These are phyloP conservation scores for Psittacus erithacus DNA, from an alignment of 2,113 vertebrate genomes.

Conservation along the genomic window DNA sequence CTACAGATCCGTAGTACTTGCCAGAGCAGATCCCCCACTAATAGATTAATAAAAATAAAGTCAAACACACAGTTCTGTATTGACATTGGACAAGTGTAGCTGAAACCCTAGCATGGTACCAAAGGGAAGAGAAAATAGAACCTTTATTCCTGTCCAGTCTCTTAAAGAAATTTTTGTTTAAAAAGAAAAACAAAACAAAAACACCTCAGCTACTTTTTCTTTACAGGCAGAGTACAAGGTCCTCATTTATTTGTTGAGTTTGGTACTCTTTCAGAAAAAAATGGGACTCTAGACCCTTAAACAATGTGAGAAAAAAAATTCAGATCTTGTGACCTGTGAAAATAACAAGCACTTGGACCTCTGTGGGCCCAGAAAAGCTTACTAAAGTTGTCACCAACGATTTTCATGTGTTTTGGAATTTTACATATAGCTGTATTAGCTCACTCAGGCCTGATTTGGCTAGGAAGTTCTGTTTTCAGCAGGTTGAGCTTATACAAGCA, in stretches of 20 bases:
- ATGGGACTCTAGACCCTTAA: neutral
- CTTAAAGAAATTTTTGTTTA: neutral
- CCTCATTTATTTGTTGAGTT: neutral
- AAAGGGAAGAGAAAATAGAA: conserved; percentile 33
- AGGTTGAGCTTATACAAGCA: neutral
- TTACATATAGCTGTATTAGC: neutral
- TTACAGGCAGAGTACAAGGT: neutral
- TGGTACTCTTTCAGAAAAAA: neutral
- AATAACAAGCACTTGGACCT: neutral
- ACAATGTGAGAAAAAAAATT: neutral
- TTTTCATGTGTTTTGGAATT: conserved; percentile 37
- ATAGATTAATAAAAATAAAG: conserved; percentile 1
- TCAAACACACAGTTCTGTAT: neutral
- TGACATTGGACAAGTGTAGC: conserved; percentile 34
- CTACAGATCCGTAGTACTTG: neutral
- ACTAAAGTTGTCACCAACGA: neutral
- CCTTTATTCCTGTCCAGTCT: neutral
- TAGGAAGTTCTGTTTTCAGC: conserved; percentile 36
- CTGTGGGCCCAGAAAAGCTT: neutral
- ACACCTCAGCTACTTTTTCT: neutral
- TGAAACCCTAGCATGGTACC: neutral
- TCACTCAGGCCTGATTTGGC: neutral
- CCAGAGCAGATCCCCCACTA: conserved; percentile 37
- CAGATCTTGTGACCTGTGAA: neutral
- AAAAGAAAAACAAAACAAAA: neutral